phyloP scores from a whole-genome alignment of 2,113 vertebrate species.

The Polypterus bichir region DNA sequence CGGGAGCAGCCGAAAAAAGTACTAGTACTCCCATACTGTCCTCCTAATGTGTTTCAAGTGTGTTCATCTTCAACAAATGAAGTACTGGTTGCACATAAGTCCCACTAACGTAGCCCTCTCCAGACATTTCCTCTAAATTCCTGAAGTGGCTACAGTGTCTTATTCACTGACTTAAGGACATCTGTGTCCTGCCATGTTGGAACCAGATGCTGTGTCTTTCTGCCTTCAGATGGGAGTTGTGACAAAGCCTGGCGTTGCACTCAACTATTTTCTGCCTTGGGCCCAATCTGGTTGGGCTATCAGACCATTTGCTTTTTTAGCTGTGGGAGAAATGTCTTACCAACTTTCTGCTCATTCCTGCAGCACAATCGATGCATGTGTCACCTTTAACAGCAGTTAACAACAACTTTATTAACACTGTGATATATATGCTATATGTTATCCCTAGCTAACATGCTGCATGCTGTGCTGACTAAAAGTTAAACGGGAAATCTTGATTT shows the following conservation, averaged over 20 bases:
- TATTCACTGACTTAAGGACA: background rate
- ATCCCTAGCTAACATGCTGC: too few relatives aligned
- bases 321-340: conserved; percentile 11
- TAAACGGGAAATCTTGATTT: too few relatives aligned
- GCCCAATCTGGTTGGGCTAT: background rate
- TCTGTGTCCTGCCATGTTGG: conserved; percentile 7
- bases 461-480: too few relatives aligned
- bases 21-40: background rate
- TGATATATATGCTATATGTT: too few relatives aligned
- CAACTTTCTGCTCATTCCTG: conserved; percentile 9
- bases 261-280: background rate
- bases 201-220: conserved; percentile 6
- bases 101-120: conserved; percentile 4
- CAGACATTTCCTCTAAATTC: conserved; percentile 13
- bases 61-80: conserved; percentile 9
- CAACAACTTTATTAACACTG: too few relatives aligned
- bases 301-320: conserved; percentile 5
- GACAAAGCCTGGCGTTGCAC: conserved; percentile 5
- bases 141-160: conserved; percentile 3
- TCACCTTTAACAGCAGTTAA: background rate
- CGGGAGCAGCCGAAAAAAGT: too few relatives aligned
- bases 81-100: conserved; percentile 6
- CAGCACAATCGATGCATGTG: background rate
- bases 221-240: conserved; percentile 10
- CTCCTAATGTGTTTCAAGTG: conserved; percentile 8